A percentile compares a stretch with the other conserved stretches of the same genome.
Conservation (phyloP, 53 echinoderm and acorn worm genomes). For the Holothuria scabra region DNA sequence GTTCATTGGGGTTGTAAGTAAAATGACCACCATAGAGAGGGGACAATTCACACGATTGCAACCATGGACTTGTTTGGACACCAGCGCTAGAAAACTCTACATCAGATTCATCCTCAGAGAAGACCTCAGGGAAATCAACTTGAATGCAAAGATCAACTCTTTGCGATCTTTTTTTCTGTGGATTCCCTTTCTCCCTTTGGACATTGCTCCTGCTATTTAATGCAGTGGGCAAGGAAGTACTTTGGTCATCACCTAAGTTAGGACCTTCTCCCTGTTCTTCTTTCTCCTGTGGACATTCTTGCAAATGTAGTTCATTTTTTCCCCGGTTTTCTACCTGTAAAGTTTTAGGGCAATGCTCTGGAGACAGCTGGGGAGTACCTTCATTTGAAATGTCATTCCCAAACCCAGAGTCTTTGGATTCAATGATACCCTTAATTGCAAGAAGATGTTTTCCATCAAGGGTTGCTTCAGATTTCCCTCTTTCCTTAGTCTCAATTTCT, state of each 20-base stretch:
- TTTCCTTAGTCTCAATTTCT: background rate
- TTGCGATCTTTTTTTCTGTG: background rate
- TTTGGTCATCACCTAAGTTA: no score
- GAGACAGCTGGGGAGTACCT: constrained; percentile 81
- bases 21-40: constrained; percentile 47
- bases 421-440: constrained; percentile 87
- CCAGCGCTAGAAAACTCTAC: constrained; percentile 18
- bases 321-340: background rate
- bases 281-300: no score
- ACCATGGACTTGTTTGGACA: constrained; percentile 61
- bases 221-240: no score
- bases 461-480: background rate
- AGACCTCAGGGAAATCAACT: constrained; percentile 18
- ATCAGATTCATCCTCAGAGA: constrained; percentile 10
- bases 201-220: no score
- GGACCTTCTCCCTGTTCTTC: no score
- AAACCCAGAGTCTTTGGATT: constrained; percentile 95
- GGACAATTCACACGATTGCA: constrained; percentile 56
- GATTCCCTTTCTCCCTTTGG: no score
- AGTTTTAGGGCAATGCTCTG: background rate
- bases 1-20: no score
- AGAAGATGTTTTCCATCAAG: constrained; percentile 74
- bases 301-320: no score
- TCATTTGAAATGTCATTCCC: constrained; percentile 87
- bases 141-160: constrained; percentile 38